Base-by-base conservation (phyloP, 2,113 vertebrate genomes). In the Coracopsis vasa region DNA sequence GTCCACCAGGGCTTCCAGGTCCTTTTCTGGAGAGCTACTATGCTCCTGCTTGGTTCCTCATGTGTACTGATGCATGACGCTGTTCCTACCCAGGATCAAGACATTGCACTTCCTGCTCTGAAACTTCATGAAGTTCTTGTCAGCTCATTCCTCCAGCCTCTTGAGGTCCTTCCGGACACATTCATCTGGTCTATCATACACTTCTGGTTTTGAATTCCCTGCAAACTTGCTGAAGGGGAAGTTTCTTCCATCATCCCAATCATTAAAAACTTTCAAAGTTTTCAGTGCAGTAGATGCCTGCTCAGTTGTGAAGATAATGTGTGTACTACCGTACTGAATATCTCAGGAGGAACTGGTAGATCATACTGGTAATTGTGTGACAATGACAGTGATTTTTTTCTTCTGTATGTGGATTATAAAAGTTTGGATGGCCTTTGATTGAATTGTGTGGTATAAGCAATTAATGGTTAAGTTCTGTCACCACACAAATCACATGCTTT, bases 31-130 rank as follows among this genome's bases (percentile, higher is more conserved):
- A 78, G 8, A 69, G 7, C 16, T 73, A 8, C 10, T 50, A 78
- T 78, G 48, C 15, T 41, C 35, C 41, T 79, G 42, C 8, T 64
- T 54, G 60, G 9, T 8, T 17, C 9, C 13, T 28, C 39, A 23
- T 11, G 7, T 51, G 33, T 56, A 66, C 15, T 48, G 28, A 42
- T 39, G 14, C 20, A 27, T 25, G 24, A 16, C 0, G 0, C 27
- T 42, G 9, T 39, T 78, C 19, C n/a, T 61, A 42, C 14, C 16
- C 17, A 35, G 21, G 35, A 77, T 16, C 16, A 80, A 41, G 35
- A 54, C 20, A 21, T 12, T 29, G 6, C 7, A 23, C 10, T 70
- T 85, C 17, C 31, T 11, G 35, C 81, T 67, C 29, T 72, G 14
- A 33, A 75, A 14, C n/a, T 88, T 74, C 20, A 44, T 47, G 29